Conservation (phyloP, 2,888 invertebrate species). For the Osmoderma eremita region DNA sequence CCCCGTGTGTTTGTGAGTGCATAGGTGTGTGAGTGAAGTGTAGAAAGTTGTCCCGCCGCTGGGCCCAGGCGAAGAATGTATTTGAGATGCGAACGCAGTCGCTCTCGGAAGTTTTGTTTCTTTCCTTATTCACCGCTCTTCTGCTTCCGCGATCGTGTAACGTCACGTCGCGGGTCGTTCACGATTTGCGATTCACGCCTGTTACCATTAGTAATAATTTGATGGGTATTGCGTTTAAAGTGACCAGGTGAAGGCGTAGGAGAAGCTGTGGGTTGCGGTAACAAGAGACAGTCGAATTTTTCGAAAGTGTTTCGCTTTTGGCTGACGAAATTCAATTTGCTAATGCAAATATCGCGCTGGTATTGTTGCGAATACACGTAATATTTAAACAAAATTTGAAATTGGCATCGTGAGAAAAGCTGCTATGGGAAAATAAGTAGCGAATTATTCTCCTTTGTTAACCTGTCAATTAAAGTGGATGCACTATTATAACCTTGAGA, state of each 20-base stretch:
- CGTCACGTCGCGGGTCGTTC: neutral
- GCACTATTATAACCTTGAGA: neutral
- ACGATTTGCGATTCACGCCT: neutral
- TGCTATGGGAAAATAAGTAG: neutral
- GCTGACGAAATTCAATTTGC: conserved; percentile 24
- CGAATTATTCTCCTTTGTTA: conserved; percentile 3
- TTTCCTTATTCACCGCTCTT: conserved; percentile 4
- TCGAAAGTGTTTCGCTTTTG: conserved; percentile 24
- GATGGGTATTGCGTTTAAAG: neutral
- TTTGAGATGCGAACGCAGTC: conserved; percentile 43
- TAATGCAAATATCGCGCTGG: neutral
- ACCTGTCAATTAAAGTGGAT: conserved; percentile 4
- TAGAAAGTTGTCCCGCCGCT: conserved; percentile 43
- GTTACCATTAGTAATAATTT: conserved; percentile 10
- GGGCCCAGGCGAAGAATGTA: conserved; percentile 43
- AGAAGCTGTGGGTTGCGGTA: neutral
- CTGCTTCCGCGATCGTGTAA: conserved; percentile 18
- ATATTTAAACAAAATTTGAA: neutral
- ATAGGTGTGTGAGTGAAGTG: conserved; percentile 14
- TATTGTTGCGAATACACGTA: conserved; percentile 11
- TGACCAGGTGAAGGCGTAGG: neutral
- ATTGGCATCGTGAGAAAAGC: conserved; percentile 12
- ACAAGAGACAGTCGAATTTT: conserved; percentile 27
- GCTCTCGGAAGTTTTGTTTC: conserved; percentile 28
- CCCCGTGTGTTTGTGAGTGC: conserved; percentile 1